Conservation (phyloP, 2,797 vertebrate genomes). For the Protosalanx chinensis region DNA sequence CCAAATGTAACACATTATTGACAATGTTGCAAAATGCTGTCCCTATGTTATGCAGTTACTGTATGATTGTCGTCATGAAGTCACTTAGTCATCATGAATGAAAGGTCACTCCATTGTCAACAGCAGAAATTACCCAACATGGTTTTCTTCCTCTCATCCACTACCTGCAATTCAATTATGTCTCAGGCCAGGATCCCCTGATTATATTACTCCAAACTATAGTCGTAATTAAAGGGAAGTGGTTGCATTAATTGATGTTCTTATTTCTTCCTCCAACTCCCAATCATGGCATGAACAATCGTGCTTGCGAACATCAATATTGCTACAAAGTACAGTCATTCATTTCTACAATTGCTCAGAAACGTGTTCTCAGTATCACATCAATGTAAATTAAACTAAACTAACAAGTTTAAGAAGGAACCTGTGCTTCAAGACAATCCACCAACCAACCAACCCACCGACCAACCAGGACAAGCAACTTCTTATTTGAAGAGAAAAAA, state of each 20-base stretch:
- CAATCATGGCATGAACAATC: slow-evolving; percentile 44
- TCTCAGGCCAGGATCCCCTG: slow-evolving; percentile 58
- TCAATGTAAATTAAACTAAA: slow-evolving; percentile 8
- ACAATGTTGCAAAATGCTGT: neutral
- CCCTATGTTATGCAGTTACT: neutral
- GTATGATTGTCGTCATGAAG: no score
- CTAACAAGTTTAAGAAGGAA: slow-evolving; percentile 25
- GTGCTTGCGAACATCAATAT: slow-evolving; percentile 45
- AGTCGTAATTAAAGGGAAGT: slow-evolving; percentile 64
- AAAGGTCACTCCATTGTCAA: slow-evolving; percentile 29
- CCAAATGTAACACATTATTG: neutral
- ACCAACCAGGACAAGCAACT: neutral
- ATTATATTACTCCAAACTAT: slow-evolving; percentile 64
- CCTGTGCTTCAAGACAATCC: neutral
- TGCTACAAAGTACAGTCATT: slow-evolving; percentile 32
- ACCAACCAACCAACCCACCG: neutral
- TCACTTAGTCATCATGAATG: slow-evolving; percentile 31
- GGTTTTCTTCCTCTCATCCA: slow-evolving; percentile 56
- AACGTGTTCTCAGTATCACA: neutral
- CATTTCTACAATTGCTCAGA: slow-evolving; percentile 32
- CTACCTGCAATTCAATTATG: slow-evolving; percentile 66
- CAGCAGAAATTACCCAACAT: slow-evolving; percentile 40
- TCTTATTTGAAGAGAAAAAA: neutral
- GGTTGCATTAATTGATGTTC: slow-evolving; percentile 53
- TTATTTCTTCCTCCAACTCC: slow-evolving; percentile 48